A percentile compares a stretch with the other conserved stretches of the same genome.
phyloP scores from a whole-genome alignment of 2,888 invertebrate genomes.

The Hirtodrosophila histrioides region DNA sequence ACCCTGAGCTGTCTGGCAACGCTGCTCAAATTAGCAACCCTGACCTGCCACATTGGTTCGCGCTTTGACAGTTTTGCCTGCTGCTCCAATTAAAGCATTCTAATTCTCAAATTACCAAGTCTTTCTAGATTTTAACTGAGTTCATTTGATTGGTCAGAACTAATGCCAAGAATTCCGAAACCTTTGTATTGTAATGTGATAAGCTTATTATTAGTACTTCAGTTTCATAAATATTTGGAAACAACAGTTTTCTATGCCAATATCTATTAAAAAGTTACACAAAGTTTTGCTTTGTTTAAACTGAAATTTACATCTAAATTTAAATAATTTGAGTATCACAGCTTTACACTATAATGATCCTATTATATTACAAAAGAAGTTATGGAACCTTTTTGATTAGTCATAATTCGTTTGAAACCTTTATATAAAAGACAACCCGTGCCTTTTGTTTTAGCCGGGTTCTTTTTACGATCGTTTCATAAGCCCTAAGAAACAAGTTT shows the following conservation, averaged over 20 bases:
- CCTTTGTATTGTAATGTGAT: too few species aligned
- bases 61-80: conserved; percentile 34
- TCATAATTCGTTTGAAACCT: neutral
- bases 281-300: too few species aligned
- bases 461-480: conserved; percentile 23
- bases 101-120: conserved; percentile 9
- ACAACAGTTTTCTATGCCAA: too few species aligned
- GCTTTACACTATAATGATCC: neutral
- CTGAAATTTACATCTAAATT: neutral
- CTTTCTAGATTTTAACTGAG: neutral
- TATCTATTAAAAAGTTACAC: too few species aligned
- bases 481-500: conserved; percentile 39
- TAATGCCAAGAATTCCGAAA: too few species aligned
- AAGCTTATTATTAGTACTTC: too few species aligned
- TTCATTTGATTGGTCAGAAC: too few species aligned
- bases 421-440: neutral
- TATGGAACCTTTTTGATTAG: neutral
- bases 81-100: conserved; percentile 15
- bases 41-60: conserved; percentile 56
- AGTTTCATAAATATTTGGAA: too few species aligned
- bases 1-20: conserved; percentile 70
- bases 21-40: conserved; percentile 51
- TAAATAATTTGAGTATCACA: neutral
- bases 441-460: conserved; percentile 6
- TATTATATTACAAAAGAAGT: neutral